These are phyloP conservation scores for Bombus confusus DNA, from an alignment of 1,140 invertebrate genomes.

Conservation along the genomic window DNA sequence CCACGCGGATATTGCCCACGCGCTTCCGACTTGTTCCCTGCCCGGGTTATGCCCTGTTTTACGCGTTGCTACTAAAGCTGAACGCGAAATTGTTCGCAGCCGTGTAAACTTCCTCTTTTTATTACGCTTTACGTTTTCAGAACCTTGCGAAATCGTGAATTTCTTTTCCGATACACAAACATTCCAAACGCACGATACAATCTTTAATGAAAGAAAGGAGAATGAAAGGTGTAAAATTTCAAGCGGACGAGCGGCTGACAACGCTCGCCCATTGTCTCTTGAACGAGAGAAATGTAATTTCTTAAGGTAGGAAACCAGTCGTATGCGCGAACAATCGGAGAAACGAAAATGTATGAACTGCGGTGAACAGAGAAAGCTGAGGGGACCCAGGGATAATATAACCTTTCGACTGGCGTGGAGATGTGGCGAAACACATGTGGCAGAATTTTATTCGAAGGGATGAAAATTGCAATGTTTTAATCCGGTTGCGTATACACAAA, in stretches of 20 bases:
- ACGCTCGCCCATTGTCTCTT: neutral
- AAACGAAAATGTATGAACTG: slow-evolving; percentile 16
- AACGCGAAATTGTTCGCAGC: slow-evolving; percentile 4
- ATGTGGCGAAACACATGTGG: neutral
- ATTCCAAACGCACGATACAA: neutral
- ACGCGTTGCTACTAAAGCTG: neutral
- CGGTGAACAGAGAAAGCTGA: no score
- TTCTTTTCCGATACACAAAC: neutral
- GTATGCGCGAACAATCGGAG: neutral
- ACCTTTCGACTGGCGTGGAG: neutral
- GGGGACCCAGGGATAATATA: neutral
- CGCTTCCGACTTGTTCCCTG: slow-evolving; percentile 21
- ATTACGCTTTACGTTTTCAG: neutral
- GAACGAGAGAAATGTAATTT: slow-evolving; percentile 2
- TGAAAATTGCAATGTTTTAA: slow-evolving; percentile 45
- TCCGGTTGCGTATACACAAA: slow-evolving; percentile 35
- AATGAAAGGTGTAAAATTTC: neutral
- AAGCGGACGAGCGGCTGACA: neutral
- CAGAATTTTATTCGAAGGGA: slow-evolving; percentile 29
- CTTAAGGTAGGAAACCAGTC: neutral
- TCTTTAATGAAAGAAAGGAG: neutral
- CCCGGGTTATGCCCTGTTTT: slow-evolving; percentile 16
- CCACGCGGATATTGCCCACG: slow-evolving; percentile 57
- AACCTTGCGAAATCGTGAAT: neutral
- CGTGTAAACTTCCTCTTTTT: neutral